Evolutionary conservation across 1,140 invertebrate species (phyloP).

Genomic region (Delia radicum): DNA sequence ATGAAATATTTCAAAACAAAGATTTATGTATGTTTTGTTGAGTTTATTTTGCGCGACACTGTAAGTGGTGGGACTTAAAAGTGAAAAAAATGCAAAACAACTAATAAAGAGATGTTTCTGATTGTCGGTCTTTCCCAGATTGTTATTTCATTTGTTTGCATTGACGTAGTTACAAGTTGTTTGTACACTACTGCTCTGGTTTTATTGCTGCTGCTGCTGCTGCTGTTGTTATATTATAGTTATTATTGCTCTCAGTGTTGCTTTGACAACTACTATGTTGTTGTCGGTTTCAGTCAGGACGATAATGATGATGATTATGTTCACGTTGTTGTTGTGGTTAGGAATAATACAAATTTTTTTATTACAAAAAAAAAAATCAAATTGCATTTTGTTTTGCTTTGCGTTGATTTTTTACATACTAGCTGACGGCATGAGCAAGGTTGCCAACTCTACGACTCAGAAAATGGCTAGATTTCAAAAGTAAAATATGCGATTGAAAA

Average conservation of each 20-base stretch:
- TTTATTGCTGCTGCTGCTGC: too few relatives aligned
- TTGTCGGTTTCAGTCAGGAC: neutral
- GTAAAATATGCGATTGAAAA: too few relatives aligned
- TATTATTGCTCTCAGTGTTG: neutral
- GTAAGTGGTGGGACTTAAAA: too few relatives aligned
- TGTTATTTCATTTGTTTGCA: neutral
- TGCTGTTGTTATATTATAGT: neutral
- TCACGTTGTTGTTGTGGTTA: neutral
- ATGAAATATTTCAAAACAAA: neutral
- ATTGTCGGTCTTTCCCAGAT: neutral
- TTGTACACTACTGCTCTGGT: too few relatives aligned
- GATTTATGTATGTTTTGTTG: too few relatives aligned
- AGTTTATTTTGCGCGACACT: too few relatives aligned
- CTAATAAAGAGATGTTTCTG: too few relatives aligned
- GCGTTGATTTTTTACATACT: too few relatives aligned
- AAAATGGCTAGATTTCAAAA: too few relatives aligned
- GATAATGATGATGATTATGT: neutral
- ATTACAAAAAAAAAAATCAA: neutral
- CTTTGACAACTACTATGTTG: neutral
- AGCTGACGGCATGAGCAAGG: too few relatives aligned
- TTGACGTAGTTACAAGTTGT: neutral
- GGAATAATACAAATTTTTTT: neutral
- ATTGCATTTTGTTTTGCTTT: conserved; percentile 1
- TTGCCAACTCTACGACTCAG: too few relatives aligned
- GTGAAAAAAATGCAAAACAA: too few relatives aligned